Conservation (phyloP, 2,797 vertebrate genomes). For the Zenarchopterus dispar region DNA sequence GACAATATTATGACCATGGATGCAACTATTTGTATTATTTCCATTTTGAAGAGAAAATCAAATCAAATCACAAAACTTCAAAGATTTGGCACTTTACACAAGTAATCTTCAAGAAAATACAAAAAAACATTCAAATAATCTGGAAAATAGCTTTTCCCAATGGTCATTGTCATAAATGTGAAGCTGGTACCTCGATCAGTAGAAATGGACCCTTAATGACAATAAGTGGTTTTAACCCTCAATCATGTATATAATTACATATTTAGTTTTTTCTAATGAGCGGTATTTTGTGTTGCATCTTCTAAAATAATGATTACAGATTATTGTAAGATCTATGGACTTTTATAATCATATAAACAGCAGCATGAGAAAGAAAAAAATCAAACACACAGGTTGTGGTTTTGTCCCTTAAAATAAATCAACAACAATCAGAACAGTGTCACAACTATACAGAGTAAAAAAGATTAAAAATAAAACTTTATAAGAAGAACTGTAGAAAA, state of each 20-base stretch:
- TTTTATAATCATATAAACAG: neutral
- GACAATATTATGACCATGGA: neutral
- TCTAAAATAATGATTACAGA: neutral
- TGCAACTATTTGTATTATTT: conserved; percentile 9
- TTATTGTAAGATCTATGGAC: too few relatives aligned
- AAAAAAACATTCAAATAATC: conserved; percentile 8
- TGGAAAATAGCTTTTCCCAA: neutral
- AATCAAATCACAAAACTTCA: conserved; percentile 13
- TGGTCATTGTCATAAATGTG: neutral
- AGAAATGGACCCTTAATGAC: conserved; percentile 37
- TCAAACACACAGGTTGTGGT: conserved; percentile 34
- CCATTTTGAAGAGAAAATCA: conserved; percentile 20
- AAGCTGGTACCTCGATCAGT: conserved; percentile 10
- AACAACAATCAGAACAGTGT: conserved; percentile 7
- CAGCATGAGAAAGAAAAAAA: neutral
- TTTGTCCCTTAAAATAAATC: conserved; percentile 28
- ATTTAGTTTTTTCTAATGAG: neutral
- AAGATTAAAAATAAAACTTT: too few relatives aligned
- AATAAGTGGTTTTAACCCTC: conserved; percentile 20
- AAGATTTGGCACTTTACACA: neutral
- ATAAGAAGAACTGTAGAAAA: conserved; percentile 7
- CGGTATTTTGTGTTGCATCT: neutral
- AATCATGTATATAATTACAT: neutral
- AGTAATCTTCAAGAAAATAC: conserved; percentile 15
- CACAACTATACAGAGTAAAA: neutral